These are phyloP conservation scores for Crepidodera aurea DNA, from an alignment of 2,888 invertebrate species.

Conservation along the genomic window DNA sequence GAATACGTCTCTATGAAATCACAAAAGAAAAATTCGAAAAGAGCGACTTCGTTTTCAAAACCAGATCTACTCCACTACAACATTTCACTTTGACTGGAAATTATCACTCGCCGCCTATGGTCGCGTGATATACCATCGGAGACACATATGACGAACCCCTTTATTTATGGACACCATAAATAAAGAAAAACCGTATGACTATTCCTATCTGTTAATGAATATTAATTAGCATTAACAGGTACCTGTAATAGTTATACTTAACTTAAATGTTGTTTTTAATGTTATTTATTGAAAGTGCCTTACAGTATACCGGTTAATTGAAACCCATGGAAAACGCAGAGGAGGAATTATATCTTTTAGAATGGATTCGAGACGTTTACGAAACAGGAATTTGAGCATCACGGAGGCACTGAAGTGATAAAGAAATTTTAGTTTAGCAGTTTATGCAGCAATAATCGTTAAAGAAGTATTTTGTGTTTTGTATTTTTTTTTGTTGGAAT, in stretches of 20 bases:
- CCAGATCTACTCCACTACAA: too few relatives aligned
- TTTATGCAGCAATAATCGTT: background rate
- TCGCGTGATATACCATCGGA: constrained; percentile 27
- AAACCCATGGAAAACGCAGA: constrained; percentile 19
- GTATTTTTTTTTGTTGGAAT: too few relatives aligned
- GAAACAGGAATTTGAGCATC: background rate
- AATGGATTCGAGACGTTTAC: constrained; percentile 5
- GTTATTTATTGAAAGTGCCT: constrained; percentile 39
- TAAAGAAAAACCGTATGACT: constrained; percentile 35
- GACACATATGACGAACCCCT: constrained; percentile 37
- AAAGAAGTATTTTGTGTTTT: background rate
- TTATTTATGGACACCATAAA: constrained; percentile 34
- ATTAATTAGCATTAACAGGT: constrained; percentile 41
- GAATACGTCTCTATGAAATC: too few relatives aligned
- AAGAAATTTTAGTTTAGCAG: constrained; percentile 5
- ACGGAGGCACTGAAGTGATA: constrained; percentile 1
- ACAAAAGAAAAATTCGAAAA: too few relatives aligned
- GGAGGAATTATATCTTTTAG: constrained; percentile 11
- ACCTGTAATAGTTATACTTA: constrained; percentile 42
- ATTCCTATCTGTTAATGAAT: constrained; percentile 38
- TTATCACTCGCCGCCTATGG: constrained; percentile 19
- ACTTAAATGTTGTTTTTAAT: constrained; percentile 37
- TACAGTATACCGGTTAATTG: constrained; percentile 35
- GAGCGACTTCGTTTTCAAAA: too few relatives aligned
- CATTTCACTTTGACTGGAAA: too few relatives aligned